Percentiles rank a stretch among this genome's conserved stretches.
Conservation (phyloP, 2,797 vertebrate genomes). For the Odontamblyopus lacepedii region DNA sequence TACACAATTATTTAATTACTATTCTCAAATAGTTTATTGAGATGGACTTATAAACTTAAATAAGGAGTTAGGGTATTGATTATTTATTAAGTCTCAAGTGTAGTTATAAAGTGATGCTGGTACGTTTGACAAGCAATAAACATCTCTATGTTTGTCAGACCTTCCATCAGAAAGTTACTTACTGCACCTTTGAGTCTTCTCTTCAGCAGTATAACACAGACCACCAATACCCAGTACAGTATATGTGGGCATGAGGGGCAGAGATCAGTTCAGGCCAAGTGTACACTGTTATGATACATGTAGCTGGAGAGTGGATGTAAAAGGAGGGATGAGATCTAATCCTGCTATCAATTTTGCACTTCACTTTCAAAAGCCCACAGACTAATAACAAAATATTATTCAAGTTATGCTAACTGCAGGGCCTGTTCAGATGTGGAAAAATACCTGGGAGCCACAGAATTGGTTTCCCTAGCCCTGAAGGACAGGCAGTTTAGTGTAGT, state of each 20-base stretch:
- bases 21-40: no score
- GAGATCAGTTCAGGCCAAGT: background rate
- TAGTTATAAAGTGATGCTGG: no score
- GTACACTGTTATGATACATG: background rate
- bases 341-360: background rate
- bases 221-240: background rate
- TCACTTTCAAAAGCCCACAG: background rate
- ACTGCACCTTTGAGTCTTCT: no score
- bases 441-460: slow-evolving; percentile 1
- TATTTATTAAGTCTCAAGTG: no score
- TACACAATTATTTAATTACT: no score
- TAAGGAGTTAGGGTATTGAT: no score
- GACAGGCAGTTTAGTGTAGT: background rate
- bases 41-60: no score
- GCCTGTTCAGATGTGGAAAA: slow-evolving; percentile 5
- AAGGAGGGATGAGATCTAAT: background rate
- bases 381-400: background rate
- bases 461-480: background rate
- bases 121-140: no score
- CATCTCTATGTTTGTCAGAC: no score
- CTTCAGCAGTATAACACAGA: no score
- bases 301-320: background rate
- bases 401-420: background rate
- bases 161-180: no score
- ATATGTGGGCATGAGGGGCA: background rate